These are phyloP conservation scores for Hylaeus anthracinus DNA, from an alignment of 1,140 invertebrate genomes.

Conservation along the genomic window DNA sequence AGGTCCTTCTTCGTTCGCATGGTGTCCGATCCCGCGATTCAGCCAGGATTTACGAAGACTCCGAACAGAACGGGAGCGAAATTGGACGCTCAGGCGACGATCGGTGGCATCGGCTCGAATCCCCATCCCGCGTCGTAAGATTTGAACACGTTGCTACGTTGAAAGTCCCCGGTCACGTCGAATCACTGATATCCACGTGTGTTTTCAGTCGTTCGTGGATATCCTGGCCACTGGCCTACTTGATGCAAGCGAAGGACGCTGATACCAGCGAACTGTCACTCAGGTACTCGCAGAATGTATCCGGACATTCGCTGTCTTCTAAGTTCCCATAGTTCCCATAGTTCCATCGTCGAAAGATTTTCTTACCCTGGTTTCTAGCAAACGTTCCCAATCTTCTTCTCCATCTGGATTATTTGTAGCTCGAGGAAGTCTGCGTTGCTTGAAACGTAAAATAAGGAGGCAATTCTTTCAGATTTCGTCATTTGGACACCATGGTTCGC, in stretches of 20 bases:
- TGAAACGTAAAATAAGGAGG: no score
- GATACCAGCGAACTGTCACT: constrained; percentile 88
- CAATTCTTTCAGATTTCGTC: constrained; percentile 85
- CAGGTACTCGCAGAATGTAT: constrained; percentile 81
- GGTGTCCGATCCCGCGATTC: constrained; percentile 97
- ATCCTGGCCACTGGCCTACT: constrained; percentile 93
- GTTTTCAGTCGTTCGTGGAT: constrained; percentile 88
- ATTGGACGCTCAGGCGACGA: constrained; percentile 76
- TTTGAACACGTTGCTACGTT: background rate
- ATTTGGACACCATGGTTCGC: constrained; percentile 89
- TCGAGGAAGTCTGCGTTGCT: no score
- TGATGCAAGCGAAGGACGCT: constrained; percentile 88
- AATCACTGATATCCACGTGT: constrained; percentile 12
- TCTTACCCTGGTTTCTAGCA: no score
- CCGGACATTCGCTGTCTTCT: background rate
- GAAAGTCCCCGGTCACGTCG: background rate
- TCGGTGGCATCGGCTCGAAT: constrained; percentile 71
- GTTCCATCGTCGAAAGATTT: no score
- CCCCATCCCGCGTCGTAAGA: constrained; percentile 51
- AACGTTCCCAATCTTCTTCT: no score
- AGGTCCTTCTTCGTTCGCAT: constrained; percentile 97
- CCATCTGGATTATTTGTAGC: no score
- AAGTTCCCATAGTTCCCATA: background rate
- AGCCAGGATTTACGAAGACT: constrained; percentile 79
- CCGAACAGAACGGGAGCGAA: constrained; percentile 76